Base-by-base conservation (phyloP, 2,888 invertebrate genomes). In the Eurytoma adleriae region DNA sequence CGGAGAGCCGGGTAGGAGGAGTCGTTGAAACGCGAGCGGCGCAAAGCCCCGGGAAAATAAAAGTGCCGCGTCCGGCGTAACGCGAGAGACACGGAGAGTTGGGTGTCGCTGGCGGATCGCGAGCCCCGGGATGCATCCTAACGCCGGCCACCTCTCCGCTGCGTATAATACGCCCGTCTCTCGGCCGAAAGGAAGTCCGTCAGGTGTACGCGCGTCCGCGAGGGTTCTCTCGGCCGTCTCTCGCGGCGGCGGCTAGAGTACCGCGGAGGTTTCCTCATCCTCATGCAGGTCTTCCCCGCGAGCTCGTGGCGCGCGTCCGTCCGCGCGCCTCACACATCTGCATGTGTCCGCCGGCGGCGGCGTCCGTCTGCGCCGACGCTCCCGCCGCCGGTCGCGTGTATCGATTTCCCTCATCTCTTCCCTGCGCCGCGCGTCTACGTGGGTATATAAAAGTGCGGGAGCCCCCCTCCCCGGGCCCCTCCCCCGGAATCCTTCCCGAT, bases 221-320 rank as follows among this genome's bases (percentile, higher is more conserved):
- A 68, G 79, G 80, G 82, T 81, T 80, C 40, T 67, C n/a, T 56
- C 67, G 24, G 24, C 24, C 24, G 24, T 24, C 70, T 68, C 40
- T 50, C 56, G 52, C 18, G 12, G 40, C 75, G 72, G 81, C 84
- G 87, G 87, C 87, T 48, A 4, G 13, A 30, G 87, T 87, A 83
- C 86, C 87, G 86, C 85, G 85, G 64, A 89, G 90, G 90, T 90
- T 90, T 90, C 90, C 88, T 89, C 88, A 84, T 87, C 87, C 86
- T 88, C 87, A 24, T 86, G 89, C 89, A 89, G 89, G 89, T 90
- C 90, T 90, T 89, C 89, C 87, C 87, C 83, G 82, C 82, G 82
- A 73, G 4, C 50, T 5, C 27, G 56, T 14, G 14, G 18, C 57
- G 27, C 50, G 16, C n/a, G 20, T 14, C 20, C 48, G 2, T 10